Evolutionary conservation across 2,797 vertebrate genomes (phyloP).

Genomic region (Sylvia borin): DNA sequence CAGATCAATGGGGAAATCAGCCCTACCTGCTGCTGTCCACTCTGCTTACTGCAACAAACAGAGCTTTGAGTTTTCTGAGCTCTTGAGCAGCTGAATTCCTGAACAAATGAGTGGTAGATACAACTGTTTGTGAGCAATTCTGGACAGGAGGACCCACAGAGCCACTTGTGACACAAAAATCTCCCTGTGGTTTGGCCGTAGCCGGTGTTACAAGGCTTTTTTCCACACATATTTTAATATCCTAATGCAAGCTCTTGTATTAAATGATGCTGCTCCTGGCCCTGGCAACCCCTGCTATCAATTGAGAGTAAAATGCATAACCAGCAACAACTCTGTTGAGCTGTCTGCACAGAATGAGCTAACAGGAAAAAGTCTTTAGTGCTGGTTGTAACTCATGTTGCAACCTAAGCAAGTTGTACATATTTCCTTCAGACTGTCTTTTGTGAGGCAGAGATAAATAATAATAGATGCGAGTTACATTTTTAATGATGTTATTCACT

Average conservation of each 20-base stretch:
- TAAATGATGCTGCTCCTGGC: background rate
- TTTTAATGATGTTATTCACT: constrained; percentile 40
- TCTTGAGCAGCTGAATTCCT: background rate
- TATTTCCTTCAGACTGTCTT: background rate
- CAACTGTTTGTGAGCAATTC: background rate
- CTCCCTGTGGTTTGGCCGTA: background rate
- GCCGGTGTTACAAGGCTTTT: background rate
- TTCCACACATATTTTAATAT: background rate
- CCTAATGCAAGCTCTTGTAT: background rate
- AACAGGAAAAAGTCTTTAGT: background rate
- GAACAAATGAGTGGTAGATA: background rate
- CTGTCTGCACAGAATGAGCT: background rate
- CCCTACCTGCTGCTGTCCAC: background rate
- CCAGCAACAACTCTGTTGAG: background rate
- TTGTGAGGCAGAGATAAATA: background rate
- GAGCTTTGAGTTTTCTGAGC: background rate
- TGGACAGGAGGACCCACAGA: background rate
- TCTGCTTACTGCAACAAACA: background rate
- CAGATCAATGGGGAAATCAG: background rate
- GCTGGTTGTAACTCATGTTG: background rate
- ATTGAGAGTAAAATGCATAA: background rate
- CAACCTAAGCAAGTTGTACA: background rate
- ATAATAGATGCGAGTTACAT: background rate
- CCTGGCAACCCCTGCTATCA: background rate
- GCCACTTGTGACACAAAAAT: background rate